Evolutionary conservation across 2,797 vertebrate species (phyloP).

Genomic region (Neomorphus geoffroyi): DNA sequence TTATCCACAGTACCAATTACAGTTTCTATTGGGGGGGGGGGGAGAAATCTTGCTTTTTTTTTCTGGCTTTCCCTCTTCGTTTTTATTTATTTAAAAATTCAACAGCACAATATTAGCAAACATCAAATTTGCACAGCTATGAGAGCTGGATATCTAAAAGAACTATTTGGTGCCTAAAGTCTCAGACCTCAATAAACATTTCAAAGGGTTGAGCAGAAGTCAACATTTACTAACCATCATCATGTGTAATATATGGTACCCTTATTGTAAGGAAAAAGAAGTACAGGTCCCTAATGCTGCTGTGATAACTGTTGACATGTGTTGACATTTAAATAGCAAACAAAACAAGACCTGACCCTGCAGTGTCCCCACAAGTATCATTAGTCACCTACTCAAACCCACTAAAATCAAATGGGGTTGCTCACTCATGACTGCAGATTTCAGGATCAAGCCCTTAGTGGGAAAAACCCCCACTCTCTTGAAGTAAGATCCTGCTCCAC

Average conservation of each 20-base stretch:
- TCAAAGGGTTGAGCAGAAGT: slow-evolving; percentile 17
- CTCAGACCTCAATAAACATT: not conserved
- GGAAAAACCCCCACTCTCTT: not conserved
- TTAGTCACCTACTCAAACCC: not conserved
- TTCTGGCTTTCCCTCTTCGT: not conserved
- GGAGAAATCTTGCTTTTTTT: not conserved
- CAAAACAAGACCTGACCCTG: slow-evolving; percentile 13
- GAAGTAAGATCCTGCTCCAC: not conserved
- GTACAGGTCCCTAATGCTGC: not conserved
- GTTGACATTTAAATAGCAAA: slow-evolving; percentile 7
- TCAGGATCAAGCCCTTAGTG: not conserved
- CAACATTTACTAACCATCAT: not conserved
- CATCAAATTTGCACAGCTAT: not conserved
- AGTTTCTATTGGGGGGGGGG: not conserved
- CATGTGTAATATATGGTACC: not conserved
- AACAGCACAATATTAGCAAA: not conserved
- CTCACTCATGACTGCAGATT: not conserved
- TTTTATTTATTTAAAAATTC: not conserved
- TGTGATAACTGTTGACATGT: not conserved
- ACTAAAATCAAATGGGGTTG: slow-evolving; percentile 7
- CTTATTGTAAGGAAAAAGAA: not conserved
- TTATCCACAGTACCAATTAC: not conserved
- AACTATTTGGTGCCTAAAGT: not conserved
- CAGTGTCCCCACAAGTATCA: not conserved
- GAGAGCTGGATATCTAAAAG: not conserved